Percentiles rank a stretch among this genome's conserved stretches.
Evolutionary conservation across 2,797 vertebrate genomes (phyloP).

Genomic region (Tokudaia tokunoshimensis): DNA sequence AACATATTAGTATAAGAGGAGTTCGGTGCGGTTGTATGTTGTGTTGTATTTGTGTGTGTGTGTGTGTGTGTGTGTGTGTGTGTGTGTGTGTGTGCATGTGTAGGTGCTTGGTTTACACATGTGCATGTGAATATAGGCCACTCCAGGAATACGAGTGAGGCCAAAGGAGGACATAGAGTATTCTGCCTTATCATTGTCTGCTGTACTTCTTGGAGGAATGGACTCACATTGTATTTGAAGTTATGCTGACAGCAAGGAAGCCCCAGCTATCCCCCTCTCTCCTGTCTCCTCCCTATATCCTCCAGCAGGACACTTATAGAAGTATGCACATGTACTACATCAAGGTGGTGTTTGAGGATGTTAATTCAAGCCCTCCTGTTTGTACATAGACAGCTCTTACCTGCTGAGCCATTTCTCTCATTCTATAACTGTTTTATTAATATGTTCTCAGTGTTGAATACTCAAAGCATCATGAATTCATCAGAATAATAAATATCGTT

Average conservation of each 20-base stretch:
- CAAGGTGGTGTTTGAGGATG: neutral
- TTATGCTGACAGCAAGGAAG: too few relatives aligned
- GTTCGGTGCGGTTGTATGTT: neutral
- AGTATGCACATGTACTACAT: neutral
- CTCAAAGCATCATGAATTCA: neutral
- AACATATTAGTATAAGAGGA: neutral
- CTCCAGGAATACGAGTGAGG: neutral
- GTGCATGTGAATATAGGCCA: neutral
- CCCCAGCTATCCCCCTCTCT: neutral
- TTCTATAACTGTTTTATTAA: neutral
- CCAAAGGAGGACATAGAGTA: neutral
- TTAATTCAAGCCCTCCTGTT: neutral
- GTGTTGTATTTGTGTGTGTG: too few relatives aligned
- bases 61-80: neutral
- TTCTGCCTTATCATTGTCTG: neutral
- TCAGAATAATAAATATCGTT: neutral
- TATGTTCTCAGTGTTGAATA: neutral
- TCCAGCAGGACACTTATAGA: neutral
- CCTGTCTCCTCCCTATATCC: rapidly evolving
- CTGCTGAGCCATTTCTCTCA: neutral
- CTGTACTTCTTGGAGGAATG: neutral
- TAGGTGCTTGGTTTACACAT: neutral
- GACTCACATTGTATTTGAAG: neutral
- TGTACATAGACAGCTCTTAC: neutral
- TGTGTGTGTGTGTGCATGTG: too few relatives aligned